Conservation (phyloP, 2,113 vertebrate species). For the Ciconia boyciana region DNA sequence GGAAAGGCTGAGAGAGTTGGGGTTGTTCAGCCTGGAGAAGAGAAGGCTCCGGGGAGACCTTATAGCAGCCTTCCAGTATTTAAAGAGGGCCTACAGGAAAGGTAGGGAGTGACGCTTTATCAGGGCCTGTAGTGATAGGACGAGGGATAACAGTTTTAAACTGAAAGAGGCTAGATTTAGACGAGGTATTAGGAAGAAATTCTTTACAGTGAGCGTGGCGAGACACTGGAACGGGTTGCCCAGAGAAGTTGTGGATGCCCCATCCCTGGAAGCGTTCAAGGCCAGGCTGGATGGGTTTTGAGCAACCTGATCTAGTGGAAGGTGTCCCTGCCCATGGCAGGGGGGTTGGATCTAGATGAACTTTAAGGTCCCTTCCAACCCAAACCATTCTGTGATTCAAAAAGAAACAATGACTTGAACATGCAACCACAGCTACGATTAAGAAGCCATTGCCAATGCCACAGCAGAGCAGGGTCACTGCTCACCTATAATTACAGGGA, state of each 20-base stretch:
- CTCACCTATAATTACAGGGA: neutral
- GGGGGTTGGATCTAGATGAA: neutral
- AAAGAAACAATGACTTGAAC: neutral
- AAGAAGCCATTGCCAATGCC: neutral
- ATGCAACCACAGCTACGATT: neutral
- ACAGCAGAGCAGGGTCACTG: neutral
- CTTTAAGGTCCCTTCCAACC: neutral
- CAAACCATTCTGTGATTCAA: neutral
- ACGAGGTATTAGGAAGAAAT: neutral
- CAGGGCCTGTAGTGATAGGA: no score
- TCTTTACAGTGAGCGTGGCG: neutral
- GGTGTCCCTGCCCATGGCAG: neutral
- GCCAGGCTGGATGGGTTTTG: neutral
- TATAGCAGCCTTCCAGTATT: no score
- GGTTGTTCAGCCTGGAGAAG: neutral
- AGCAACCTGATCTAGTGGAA: neutral
- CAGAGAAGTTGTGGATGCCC: no score
- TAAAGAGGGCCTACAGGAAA: neutral
- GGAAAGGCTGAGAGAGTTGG: neutral
- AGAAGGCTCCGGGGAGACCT: neutral
- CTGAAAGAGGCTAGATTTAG: neutral
- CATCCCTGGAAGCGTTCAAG: neutral
- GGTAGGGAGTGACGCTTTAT: no score
- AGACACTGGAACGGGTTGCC: neutral
- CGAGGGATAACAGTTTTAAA: neutral